These are phyloP conservation scores for Hippocampus abdominalis DNA, from an alignment of 2,113 vertebrate species.

Conservation along the genomic window DNA sequence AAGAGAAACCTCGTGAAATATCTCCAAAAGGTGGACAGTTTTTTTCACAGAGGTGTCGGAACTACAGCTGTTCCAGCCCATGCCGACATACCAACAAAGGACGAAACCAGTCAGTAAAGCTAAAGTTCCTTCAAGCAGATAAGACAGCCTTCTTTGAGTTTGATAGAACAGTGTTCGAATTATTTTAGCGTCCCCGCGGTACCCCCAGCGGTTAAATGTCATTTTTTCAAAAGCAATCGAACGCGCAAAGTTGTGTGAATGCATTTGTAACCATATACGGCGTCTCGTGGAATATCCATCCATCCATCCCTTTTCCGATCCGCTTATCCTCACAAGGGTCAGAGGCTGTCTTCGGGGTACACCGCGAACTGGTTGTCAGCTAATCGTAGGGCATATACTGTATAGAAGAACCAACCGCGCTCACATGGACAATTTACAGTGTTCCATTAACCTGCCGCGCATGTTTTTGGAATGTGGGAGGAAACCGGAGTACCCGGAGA, in stretches of 20 bases:
- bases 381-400: no score
- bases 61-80: constrained; percentile 28
- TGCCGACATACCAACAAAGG: constrained; percentile 6
- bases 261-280: neutral
- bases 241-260: neutral
- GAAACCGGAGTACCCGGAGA: no score
- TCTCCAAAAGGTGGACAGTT: constrained; percentile 20
- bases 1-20: constrained; percentile 17
- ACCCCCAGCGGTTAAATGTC: neutral
- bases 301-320: no score
- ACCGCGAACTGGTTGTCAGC: no score
- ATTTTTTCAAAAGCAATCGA: neutral
- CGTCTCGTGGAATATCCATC: no score
- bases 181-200: neutral
- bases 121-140: neutral
- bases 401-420: no score
- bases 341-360: no score
- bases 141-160: neutral
- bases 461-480: no score
- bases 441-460: no score
- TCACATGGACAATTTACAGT: no score
- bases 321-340: no score
- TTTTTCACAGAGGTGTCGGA: constrained; percentile 26
- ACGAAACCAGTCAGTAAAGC: constrained; percentile 39
- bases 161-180: neutral